phyloP scores from a whole-genome alignment of 2,888 invertebrate genomes.

The Cheilosia soror region DNA sequence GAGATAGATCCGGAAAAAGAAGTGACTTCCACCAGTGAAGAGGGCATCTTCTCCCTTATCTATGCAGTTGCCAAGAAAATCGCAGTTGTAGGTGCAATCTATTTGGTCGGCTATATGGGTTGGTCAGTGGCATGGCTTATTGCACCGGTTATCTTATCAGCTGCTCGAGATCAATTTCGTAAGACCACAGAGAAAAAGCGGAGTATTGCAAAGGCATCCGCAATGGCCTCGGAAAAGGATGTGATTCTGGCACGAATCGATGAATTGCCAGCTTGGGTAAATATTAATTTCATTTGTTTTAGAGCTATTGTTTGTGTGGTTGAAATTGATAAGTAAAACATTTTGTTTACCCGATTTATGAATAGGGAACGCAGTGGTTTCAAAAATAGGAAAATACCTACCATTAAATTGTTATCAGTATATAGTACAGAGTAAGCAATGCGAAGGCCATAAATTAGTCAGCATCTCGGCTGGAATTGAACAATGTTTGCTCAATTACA shows the following conservation, averaged over 20 bases:
- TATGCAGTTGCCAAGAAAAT: slow-evolving; percentile 88
- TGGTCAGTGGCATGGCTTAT: slow-evolving; percentile 93
- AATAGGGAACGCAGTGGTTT: not conserved
- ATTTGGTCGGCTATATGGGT: slow-evolving; percentile 93
- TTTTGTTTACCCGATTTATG: too few species aligned
- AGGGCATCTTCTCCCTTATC: slow-evolving; percentile 86
- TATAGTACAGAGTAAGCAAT: not conserved
- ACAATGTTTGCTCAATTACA: slow-evolving; percentile 20
- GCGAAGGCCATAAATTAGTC: slow-evolving; percentile 13
- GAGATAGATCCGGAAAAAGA: slow-evolving; percentile 62
- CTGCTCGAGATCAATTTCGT: slow-evolving; percentile 91
- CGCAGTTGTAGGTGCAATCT: slow-evolving; percentile 90
- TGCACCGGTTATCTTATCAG: slow-evolving; percentile 90
- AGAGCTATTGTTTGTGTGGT: not conserved
- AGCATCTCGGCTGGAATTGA: not conserved
- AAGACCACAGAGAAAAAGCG: slow-evolving; percentile 90
- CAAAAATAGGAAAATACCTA: not conserved
- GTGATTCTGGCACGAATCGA: slow-evolving; percentile 93
- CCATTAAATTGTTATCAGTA: slow-evolving; percentile 21
- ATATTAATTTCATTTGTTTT: slow-evolving; percentile 79
- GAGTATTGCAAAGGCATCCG: slow-evolving; percentile 90
- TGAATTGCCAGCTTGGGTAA: slow-evolving; percentile 97
- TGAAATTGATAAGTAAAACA: not conserved
- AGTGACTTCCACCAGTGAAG: slow-evolving; percentile 76
- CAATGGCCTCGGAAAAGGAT: slow-evolving; percentile 92